Evolutionary conservation across 2,888 invertebrate genomes (phyloP).

Genomic region (Alsophila aescularia): DNA sequence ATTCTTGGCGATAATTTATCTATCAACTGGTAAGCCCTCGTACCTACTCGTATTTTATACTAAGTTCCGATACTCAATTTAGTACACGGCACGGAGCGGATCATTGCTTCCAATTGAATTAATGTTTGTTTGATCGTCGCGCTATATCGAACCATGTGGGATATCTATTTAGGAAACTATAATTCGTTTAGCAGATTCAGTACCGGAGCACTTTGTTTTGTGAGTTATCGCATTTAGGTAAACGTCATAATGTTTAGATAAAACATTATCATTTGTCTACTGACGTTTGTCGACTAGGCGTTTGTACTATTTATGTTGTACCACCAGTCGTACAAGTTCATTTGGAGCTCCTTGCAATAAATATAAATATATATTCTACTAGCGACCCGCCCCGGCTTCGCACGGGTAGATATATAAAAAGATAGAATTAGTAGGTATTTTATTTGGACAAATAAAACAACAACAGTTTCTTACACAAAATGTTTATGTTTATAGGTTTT

Average conservation of each 20-base stretch:
- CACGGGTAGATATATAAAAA: too few species aligned
- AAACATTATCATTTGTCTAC: too few species aligned
- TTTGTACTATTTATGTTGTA: too few species aligned
- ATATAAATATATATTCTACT: too few species aligned
- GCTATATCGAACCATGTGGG: conserved; percentile 21
- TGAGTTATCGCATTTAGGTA: conserved; percentile 8
- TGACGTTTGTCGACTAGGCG: too few species aligned
- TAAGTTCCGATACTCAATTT: conserved; percentile 15
- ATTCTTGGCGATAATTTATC: background rate
- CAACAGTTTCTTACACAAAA: too few species aligned
- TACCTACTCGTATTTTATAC: background rate
- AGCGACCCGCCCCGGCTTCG: too few species aligned
- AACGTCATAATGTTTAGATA: background rate
- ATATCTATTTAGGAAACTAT: conserved; percentile 21
- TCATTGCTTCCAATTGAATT: conserved; percentile 47
- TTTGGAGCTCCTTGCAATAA: too few species aligned
- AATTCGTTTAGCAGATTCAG: conserved; percentile 19
- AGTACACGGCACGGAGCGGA: conserved; percentile 28
- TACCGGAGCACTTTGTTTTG: conserved; percentile 4
- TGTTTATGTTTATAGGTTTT: too few species aligned
- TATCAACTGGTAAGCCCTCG: background rate
- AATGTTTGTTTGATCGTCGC: conserved; percentile 41
- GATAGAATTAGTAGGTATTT: too few species aligned
- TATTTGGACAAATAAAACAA: too few species aligned
- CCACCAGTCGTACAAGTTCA: too few species aligned